A percentile compares a stretch with the other conserved stretches of the same genome.
These are phyloP conservation scores for Eupithecia tripunctaria DNA, from an alignment of 2,888 invertebrate genomes.

Conservation along the genomic window DNA sequence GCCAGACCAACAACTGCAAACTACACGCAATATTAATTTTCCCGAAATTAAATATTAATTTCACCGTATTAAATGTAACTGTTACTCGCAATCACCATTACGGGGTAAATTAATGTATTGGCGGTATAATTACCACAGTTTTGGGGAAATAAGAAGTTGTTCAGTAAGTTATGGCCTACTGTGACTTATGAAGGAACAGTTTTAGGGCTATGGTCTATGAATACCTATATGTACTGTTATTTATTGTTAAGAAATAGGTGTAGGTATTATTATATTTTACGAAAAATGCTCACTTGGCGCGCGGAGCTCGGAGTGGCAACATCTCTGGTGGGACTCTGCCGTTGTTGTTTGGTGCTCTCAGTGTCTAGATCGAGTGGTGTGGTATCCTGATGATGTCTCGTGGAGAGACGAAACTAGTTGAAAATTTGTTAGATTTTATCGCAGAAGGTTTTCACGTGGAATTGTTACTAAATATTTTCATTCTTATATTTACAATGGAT, in stretches of 20 bases:
- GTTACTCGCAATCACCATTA: conserved; percentile 37
- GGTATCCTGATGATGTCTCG: too few species aligned
- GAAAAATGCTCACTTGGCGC: too few species aligned
- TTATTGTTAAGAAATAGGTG: not conserved
- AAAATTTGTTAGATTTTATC: too few species aligned
- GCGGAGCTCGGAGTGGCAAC: too few species aligned
- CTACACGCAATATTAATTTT: conserved; percentile 35
- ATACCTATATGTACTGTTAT: not conserved
- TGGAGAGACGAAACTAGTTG: too few species aligned
- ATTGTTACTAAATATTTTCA: too few species aligned
- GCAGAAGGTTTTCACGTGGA: too few species aligned
- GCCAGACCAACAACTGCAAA: conserved; percentile 15
- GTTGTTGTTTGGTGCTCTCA: too few species aligned
- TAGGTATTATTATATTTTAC: too few species aligned
- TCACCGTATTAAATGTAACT: conserved; percentile 34
- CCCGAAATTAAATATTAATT: conserved; percentile 3
- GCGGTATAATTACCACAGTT: conserved; percentile 29
- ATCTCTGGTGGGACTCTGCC: too few species aligned
- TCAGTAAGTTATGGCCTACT: not conserved
- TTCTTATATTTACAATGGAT: too few species aligned
- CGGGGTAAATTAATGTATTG: conserved; percentile 32
- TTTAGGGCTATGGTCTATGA: not conserved
- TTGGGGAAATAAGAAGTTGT: conserved; percentile 9
- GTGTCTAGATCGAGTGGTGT: too few species aligned
- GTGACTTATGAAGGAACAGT: conserved; percentile 1